Evolutionary conservation across 2,888 invertebrate species (phyloP), one percentile per base, ranked within the genome.

Genomic region (Leptinotarsa rubiginosa): DNA sequence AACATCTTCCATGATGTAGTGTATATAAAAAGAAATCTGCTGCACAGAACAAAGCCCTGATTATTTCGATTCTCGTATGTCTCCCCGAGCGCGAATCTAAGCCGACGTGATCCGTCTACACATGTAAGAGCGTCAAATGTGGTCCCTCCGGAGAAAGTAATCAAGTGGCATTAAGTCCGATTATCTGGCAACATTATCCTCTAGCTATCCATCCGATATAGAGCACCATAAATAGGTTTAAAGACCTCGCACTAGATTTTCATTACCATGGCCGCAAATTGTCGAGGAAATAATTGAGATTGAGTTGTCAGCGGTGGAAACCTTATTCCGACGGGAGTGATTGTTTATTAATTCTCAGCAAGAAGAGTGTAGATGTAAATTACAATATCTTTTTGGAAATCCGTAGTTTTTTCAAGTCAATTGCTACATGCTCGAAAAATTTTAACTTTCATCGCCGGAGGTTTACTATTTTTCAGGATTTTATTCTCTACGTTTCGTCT

Each of bases 161-260:
- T 77, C 74, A 77, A 77, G 76, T 77, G 76, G 76, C 74, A 77
- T 77, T 77, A 74, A 74, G 74, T 41, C 68, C 73, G 74, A 77
- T 77, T 71, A 77, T 77, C 76, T 75, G 50, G 69, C 74, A 72
- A 73, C 70, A 77, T 76, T 76, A 76, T 76, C 76, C 76, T 72
- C 41, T n/a, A 18, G 41, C 62, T 31, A 62, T 62, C 62, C 62
- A 18, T 4, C 41, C 62, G 62, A 62, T 62, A 12, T 31, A n/a
- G 62, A 68, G 10, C 41, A 41, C 56, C 50, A 10, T 62, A 62
- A 62, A 59, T 62, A 31, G 62, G 62, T 62, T 62, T 62, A 62
- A 31, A 62, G 62, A 31, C 62, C 62, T 18, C 62, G 15, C 41
- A 41, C 62, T 25, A n/a, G 62, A 31, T 62, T 62, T 62, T 62